A percentile compares a stretch with the other conserved stretches of the same genome.
Evolutionary conservation across 1,140 invertebrate genomes (phyloP).

Genomic region (Mactra quadrangularis): DNA sequence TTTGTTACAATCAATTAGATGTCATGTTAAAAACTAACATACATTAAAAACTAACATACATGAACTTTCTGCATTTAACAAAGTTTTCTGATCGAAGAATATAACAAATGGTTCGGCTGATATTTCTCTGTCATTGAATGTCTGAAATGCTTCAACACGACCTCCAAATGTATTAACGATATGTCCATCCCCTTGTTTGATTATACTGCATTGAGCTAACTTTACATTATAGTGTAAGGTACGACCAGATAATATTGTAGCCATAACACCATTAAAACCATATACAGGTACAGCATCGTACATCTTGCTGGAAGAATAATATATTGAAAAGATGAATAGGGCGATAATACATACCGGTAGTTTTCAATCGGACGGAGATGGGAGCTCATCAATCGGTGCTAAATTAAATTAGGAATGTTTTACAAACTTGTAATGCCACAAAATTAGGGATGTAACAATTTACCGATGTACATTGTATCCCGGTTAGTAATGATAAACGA

Average conservation of each 20-base stretch:
- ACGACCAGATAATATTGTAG: conserved; percentile 3
- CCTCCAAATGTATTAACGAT: conserved; percentile 30
- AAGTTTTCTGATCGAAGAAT: conserved; percentile 50
- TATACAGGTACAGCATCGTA: neutral
- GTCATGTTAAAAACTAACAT: too few species aligned
- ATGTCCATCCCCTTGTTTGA: neutral
- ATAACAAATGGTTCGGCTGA: conserved; percentile 26
- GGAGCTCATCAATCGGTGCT: too few species aligned
- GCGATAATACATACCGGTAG: too few species aligned
- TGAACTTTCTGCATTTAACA: conserved; percentile 17
- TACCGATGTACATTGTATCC: too few species aligned
- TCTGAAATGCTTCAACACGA: conserved; percentile 23
- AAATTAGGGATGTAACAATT: too few species aligned
- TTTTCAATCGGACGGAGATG: too few species aligned
- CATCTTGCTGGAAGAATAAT: neutral
- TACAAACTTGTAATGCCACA: too few species aligned
- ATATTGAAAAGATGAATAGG: too few species aligned
- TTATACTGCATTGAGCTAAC: neutral
- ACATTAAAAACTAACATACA: too few species aligned
- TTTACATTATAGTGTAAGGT: conserved; percentile 25
- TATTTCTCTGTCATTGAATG: conserved; percentile 36
- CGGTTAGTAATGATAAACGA: too few species aligned
- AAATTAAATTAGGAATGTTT: too few species aligned
- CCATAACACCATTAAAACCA: conserved; percentile 20
- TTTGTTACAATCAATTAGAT: too few species aligned